Evolutionary conservation across 2,797 vertebrate species (phyloP).

Genomic region (Vultur gryphus): DNA sequence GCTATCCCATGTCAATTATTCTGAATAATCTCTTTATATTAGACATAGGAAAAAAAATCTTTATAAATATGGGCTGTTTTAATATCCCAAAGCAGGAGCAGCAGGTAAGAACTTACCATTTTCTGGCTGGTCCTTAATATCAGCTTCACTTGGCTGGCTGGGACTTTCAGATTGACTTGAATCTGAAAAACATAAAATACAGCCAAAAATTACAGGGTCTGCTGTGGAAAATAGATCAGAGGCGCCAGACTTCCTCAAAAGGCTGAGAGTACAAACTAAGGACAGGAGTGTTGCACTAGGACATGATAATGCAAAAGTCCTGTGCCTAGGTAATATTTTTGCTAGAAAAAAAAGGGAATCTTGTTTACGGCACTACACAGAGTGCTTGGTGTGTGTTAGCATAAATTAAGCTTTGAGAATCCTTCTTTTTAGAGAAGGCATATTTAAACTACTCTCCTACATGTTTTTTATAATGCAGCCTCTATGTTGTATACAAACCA

Average conservation of each 20-base stretch:
- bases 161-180: constrained; percentile 95
- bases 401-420: constrained; percentile 49
- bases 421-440: constrained; percentile 49
- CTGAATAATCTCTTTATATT: background rate
- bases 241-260: constrained; percentile 72
- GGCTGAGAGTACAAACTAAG: constrained; percentile 57
- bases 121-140: constrained; percentile 98
- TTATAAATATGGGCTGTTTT: constrained; percentile 49
- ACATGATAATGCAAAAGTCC: constrained; percentile 41
- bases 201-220: constrained; percentile 78
- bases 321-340: background rate
- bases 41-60: constrained; percentile 42
- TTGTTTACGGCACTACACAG: constrained; percentile 23
- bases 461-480: constrained; percentile 59
- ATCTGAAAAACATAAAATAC: constrained; percentile 86
- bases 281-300: constrained; percentile 40
- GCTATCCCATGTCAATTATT: constrained; percentile 29
- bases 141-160: constrained; percentile 93
- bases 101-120: constrained; percentile 86
- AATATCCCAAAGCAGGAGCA: constrained; percentile 65
- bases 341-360: background rate
- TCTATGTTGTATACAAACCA: constrained; percentile 71
- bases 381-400: constrained; percentile 20
- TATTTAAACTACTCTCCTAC: constrained; percentile 60
- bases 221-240: constrained; percentile 69